Percentiles rank a stretch among this genome's conserved stretches.
phyloP scores from a whole-genome alignment of 2,797 vertebrate genomes.

The Oophaga sylvatica region DNA sequence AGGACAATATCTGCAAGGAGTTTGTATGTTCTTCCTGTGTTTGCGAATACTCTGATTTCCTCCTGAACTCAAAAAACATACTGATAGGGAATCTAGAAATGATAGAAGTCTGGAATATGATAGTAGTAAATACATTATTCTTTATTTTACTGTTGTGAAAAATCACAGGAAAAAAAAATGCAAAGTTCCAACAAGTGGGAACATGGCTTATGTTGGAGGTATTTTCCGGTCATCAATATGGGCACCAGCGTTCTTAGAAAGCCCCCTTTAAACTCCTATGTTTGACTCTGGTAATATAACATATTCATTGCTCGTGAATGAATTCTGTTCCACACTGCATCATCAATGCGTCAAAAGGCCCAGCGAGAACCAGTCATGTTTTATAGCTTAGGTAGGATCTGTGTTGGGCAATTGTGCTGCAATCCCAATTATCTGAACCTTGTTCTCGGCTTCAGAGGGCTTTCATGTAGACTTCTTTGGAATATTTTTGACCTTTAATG shows the following conservation, averaged over 20 bases:
- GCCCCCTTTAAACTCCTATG: neutral
- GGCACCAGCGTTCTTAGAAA: neutral
- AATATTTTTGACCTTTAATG: conserved; percentile 31
- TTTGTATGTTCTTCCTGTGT: too few relatives aligned
- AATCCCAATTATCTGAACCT: neutral
- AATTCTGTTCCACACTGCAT: neutral
- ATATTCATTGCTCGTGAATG: neutral
- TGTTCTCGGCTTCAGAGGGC: conserved; percentile 12
- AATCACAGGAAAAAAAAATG: too few relatives aligned
- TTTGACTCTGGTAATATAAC: neutral
- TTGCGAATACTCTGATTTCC: too few relatives aligned
- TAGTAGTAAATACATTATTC: too few relatives aligned
- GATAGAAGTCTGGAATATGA: too few relatives aligned
- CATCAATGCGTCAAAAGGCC: neutral
- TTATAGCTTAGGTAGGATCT: conserved; percentile 4
- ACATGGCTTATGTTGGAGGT: neutral
- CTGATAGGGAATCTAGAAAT: too few relatives aligned
- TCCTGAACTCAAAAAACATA: too few relatives aligned
- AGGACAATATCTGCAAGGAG: too few relatives aligned
- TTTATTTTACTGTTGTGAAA: too few relatives aligned
- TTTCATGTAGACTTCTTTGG: conserved; percentile 29
- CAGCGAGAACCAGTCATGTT: neutral
- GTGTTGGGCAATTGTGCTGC: neutral
- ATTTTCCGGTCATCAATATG: neutral
- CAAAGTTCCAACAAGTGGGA: too few relatives aligned